Evolutionary conservation across 2,797 vertebrate species (phyloP).

Genomic region (Eulemur coronatus): DNA sequence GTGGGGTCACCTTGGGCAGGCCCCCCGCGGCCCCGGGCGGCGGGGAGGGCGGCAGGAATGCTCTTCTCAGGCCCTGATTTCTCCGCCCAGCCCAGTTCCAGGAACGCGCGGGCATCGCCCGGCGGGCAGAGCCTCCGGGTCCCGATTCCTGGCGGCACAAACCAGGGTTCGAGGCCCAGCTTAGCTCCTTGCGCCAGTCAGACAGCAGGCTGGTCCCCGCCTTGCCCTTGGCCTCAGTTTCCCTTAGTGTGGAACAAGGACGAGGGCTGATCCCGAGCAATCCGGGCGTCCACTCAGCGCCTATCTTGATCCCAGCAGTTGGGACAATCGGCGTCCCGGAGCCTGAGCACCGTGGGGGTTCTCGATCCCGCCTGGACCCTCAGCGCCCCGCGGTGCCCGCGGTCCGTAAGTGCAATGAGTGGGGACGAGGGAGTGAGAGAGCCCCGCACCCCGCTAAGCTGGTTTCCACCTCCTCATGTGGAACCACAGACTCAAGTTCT

Average conservation of each 20-base stretch:
- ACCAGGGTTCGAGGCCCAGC: conserved; percentile 27
- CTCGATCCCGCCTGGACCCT: background rate
- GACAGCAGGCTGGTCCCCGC: background rate
- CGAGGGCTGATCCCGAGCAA: background rate
- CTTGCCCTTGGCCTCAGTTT: conserved; percentile 38
- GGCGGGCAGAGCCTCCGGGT: conserved; percentile 13
- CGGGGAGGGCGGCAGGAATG: conserved; percentile 18
- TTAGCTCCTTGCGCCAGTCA: background rate
- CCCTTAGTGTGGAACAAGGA: background rate
- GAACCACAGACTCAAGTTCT: background rate
- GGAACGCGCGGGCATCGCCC: conserved; percentile 57
- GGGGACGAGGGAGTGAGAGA: background rate
- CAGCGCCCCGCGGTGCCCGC: background rate
- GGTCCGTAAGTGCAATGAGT: background rate
- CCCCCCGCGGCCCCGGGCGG: conserved; percentile 45
- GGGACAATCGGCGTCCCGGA: background rate
- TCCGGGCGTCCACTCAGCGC: background rate
- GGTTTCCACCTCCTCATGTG: background rate
- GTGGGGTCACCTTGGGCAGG: conserved; percentile 77
- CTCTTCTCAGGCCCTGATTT: conserved; percentile 43
- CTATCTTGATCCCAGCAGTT: background rate
- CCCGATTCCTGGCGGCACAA: background rate
- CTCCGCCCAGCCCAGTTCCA: conserved; percentile 63
- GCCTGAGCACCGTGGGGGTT: background rate
- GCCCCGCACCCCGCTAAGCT: background rate